A percentile compares a stretch with the other conserved stretches of the same genome.
phyloP scores from a whole-genome alignment of 2,888 invertebrate genomes.

The Ornithoptera alexandrae region DNA sequence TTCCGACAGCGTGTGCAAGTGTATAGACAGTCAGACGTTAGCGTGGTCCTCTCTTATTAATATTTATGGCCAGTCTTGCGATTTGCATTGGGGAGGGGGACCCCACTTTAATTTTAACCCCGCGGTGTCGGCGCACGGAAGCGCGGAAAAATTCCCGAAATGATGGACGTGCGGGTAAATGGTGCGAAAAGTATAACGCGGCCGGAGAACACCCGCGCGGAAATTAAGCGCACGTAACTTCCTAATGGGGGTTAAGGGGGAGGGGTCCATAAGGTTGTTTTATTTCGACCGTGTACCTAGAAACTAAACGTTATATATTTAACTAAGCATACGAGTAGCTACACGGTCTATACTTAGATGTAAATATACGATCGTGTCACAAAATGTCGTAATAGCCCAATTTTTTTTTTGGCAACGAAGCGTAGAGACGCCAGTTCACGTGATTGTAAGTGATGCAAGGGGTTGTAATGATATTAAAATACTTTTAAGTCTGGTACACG shows the following conservation, averaged over 20 bases:
- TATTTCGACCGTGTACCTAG: neutral
- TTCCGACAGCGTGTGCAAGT: conserved; percentile 19
- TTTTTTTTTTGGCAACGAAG: too few species aligned
- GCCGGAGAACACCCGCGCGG: conserved; percentile 50
- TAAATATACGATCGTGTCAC: too few species aligned
- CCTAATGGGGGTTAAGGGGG: conserved; percentile 27
- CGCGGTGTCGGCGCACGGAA: conserved; percentile 41
- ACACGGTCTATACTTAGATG: too few species aligned
- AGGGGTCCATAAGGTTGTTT: conserved; percentile 12
- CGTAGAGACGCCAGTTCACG: too few species aligned
- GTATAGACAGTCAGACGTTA: conserved; percentile 10
- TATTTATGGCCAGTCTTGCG: conserved; percentile 59
- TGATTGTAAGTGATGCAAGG: too few species aligned
- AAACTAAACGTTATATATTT: neutral
- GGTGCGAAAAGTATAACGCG: conserved; percentile 70
- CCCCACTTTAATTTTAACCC: conserved; percentile 47
- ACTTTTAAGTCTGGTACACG: too few species aligned
- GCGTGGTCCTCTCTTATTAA: conserved; percentile 46
- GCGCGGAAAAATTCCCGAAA: conserved; percentile 64
- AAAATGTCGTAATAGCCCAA: too few species aligned
- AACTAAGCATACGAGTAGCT: neutral
- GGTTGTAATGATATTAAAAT: too few species aligned
- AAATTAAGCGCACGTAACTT: conserved; percentile 46
- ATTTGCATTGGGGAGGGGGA: conserved; percentile 60
- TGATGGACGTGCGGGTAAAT: conserved; percentile 73